Base-by-base conservation (phyloP, 1,140 invertebrate genomes). In the Teleogryllus occipitalis region DNA sequence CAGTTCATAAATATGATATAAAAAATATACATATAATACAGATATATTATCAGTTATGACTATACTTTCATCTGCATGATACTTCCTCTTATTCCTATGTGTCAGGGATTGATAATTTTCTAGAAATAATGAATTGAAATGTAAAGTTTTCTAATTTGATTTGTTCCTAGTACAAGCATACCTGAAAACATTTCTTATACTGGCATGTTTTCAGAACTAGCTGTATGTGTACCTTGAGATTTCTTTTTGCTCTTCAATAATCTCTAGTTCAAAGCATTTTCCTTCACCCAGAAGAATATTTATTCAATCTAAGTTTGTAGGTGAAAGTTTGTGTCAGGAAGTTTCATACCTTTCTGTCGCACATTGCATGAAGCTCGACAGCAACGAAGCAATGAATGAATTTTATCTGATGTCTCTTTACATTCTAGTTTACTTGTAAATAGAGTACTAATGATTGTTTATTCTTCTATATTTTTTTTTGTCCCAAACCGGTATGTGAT, bases 41-140 rank as follows among this genome's bases (percentile, higher is more conserved):
- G 47, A 79, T 79, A 79, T 79, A 79, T 79, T 79, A 79, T 79
- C 74, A 75, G 78, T 79, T 79, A 75, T 14, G 75, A 79, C 74
- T 75, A 73, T 79, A 54, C 78, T 79, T 79, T 79, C 47, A 75
- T 79, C 78, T 79, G 73, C 78, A 79, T 75, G 78, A 75, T 79
- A 76, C 54, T 75, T 79, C 78, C 74, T 79, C 78, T 65, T 78
- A 72, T 72, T 79, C 74, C 74, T 79, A 74, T 54, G 21, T 75
- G 49, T 79, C 78, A 79, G 78, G 47, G 74, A 76, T 76, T 79
- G 48, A 79, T 79, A 48, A 79, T 79, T 79, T 79, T 54, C 18
- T 75, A 76, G 73, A 79, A 75, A 48, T 49, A n/a, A 75, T 79
- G 46, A 77, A 54, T 77, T 77, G 39, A 47, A 21, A n/a, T 79